Conservation (phyloP, 2,888 invertebrate species). For the Cerastis rubricosa region DNA sequence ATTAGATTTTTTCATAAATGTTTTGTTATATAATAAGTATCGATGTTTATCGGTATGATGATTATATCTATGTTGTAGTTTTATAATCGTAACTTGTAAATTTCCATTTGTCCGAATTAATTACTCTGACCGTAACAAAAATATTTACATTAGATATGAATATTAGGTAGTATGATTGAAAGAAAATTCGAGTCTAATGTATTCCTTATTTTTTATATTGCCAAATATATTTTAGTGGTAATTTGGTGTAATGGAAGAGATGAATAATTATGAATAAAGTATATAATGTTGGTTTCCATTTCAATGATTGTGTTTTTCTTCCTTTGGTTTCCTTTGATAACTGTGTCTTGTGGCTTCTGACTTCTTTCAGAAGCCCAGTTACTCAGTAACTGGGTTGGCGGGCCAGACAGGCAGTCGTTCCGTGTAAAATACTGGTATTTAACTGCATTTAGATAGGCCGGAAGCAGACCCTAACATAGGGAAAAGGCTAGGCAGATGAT, state of each 20-base stretch:
- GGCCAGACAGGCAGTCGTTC: not conserved
- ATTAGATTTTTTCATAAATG: constrained; percentile 40
- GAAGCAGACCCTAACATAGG: not conserved
- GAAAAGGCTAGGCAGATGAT: not conserved
- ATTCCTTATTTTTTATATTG: constrained; percentile 90
- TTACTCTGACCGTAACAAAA: constrained; percentile 74
- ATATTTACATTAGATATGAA: constrained; percentile 77
- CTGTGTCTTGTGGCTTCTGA: too few relatives aligned
- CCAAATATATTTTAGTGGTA: constrained; percentile 90
- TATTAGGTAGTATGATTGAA: constrained; percentile 85
- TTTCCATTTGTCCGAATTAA: constrained; percentile 69
- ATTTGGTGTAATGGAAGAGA: constrained; percentile 85
- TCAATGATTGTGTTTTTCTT: constrained; percentile 72
- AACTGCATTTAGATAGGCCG: not conserved
- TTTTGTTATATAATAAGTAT: constrained; percentile 42
- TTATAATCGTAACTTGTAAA: constrained; percentile 59
- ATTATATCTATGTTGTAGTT: constrained; percentile 61
- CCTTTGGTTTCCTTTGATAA: not conserved
- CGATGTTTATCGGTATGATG: constrained; percentile 38
- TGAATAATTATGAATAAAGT: constrained; percentile 83
- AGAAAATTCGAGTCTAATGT: constrained; percentile 86
- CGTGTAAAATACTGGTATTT: not conserved
- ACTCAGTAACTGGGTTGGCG: not conserved
- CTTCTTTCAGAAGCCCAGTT: not conserved
- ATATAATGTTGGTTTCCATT: constrained; percentile 87